Conservation (phyloP, 1,140 invertebrate species). For the Lepidurus arcticus region DNA sequence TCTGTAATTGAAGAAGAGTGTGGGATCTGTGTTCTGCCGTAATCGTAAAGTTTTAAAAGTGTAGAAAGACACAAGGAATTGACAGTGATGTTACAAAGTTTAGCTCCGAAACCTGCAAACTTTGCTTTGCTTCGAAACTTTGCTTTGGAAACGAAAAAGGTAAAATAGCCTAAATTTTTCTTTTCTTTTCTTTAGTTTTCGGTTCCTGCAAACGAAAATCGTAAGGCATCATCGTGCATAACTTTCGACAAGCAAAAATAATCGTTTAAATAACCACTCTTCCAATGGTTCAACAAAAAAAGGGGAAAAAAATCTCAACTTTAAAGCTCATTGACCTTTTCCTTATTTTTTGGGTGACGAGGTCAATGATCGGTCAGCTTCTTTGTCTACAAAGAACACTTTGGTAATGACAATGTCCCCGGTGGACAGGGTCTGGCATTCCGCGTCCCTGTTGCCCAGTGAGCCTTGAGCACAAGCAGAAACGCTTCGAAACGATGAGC, state of each 20-base stretch:
- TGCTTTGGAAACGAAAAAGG: neutral
- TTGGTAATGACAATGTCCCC: conserved; percentile 88
- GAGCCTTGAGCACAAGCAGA: neutral
- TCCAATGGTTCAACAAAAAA: neutral
- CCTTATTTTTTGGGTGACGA: conserved; percentile 35
- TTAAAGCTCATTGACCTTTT: neutral
- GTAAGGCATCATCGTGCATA: conserved; percentile 10
- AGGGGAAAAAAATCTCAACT: conserved; percentile 17
- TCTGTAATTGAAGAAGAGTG: neutral
- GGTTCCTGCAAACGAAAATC: neutral
- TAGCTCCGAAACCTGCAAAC: neutral
- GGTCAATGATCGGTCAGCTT: conserved; percentile 36
- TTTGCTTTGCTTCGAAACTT: neutral
- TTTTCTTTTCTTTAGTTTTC: neutral
- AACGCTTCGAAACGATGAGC: neutral
- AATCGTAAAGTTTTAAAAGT: neutral
- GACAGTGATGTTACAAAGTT: neutral
- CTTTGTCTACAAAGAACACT: conserved; percentile 64
- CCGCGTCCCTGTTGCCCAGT: conserved; percentile 46
- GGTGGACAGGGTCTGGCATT: conserved; percentile 80
- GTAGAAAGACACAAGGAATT: conserved; percentile 8
- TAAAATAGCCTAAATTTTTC: neutral
- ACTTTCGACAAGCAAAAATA: neutral
- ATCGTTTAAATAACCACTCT: neutral
- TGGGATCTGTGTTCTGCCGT: neutral